Conservation (phyloP, 2,113 vertebrate species). For the Lagopus muta region DNA sequence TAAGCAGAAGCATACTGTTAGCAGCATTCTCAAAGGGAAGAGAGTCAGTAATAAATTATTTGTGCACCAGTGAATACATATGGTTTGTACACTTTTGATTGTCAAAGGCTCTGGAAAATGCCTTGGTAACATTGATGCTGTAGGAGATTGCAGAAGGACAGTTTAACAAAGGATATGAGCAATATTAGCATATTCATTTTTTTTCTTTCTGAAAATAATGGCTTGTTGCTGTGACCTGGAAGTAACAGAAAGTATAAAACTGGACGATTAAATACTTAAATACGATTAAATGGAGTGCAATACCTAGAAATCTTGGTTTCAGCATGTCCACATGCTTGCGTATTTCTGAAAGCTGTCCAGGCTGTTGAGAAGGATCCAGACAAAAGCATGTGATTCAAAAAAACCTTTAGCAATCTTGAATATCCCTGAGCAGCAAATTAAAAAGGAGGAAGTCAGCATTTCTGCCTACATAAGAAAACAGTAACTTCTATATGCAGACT, state of each 20-base stretch:
- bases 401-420: not conserved
- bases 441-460: not conserved
- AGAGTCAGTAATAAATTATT: not conserved
- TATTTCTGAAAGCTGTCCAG: not conserved
- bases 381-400: not conserved
- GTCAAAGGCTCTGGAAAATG: not conserved
- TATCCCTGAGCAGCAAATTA: not conserved
- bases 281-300: too few species aligned
- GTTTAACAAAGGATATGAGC: not conserved
- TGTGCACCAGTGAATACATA: not conserved
- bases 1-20: slow-evolving; percentile 29
- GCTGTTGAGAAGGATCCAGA: not conserved
- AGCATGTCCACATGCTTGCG: not conserved
- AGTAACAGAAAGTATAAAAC: not conserved
- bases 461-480: not conserved
- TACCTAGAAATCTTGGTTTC: not conserved
- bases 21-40: slow-evolving; percentile 5
- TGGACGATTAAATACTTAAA: not conserved
- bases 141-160: not conserved
- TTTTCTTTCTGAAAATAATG: not conserved
- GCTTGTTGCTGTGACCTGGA: not conserved
- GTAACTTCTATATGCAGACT: not conserved
- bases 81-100: not conserved
- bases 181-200: not conserved
- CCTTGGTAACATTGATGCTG: not conserved